phyloP scores from a whole-genome alignment of 2,888 invertebrate genomes.

The Megalurothrips usitatus region DNA sequence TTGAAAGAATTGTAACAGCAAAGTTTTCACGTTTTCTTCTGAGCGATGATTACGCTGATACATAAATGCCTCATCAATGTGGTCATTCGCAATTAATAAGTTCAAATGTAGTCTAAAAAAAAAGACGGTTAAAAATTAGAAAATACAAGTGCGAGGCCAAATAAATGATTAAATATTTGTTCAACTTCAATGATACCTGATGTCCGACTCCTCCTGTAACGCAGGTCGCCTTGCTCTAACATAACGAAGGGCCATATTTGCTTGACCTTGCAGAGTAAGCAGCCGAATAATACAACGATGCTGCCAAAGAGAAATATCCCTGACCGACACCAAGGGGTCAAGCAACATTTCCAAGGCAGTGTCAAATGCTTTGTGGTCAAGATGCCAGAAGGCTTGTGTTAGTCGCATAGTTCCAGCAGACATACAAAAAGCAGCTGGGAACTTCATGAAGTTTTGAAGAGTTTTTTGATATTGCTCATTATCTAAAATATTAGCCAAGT shows the following conservation, averaged over 20 bases:
- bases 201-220: slow-evolving; percentile 51
- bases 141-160: slow-evolving; percentile 42
- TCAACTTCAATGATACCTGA: slow-evolving; percentile 45
- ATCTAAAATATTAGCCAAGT: slow-evolving; percentile 67
- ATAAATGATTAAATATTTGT: slow-evolving; percentile 36
- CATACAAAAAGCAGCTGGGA: slow-evolving; percentile 73
- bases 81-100: slow-evolving; percentile 58
- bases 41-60: slow-evolving; percentile 57
- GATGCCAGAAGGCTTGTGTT: slow-evolving; percentile 82
- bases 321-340: slow-evolving; percentile 56
- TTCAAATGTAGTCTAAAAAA: slow-evolving; percentile 51
- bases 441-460: slow-evolving; percentile 68
- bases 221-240: slow-evolving; percentile 57
- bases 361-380: slow-evolving; percentile 80
- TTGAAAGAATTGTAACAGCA: not conserved
- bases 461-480: slow-evolving; percentile 57
- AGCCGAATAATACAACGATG: slow-evolving; percentile 64
- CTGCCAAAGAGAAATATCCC: slow-evolving; percentile 65
- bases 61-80: slow-evolving; percentile 62
- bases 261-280: slow-evolving; percentile 62
- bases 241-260: slow-evolving; percentile 66
- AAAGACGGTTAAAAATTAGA: slow-evolving; percentile 30
- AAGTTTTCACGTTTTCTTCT: not conserved
- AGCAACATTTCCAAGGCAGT: slow-evolving; percentile 54
- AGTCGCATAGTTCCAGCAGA: slow-evolving; percentile 70